phyloP scores from a whole-genome alignment of 2,888 invertebrate species.

The Entomobrya proxima region DNA sequence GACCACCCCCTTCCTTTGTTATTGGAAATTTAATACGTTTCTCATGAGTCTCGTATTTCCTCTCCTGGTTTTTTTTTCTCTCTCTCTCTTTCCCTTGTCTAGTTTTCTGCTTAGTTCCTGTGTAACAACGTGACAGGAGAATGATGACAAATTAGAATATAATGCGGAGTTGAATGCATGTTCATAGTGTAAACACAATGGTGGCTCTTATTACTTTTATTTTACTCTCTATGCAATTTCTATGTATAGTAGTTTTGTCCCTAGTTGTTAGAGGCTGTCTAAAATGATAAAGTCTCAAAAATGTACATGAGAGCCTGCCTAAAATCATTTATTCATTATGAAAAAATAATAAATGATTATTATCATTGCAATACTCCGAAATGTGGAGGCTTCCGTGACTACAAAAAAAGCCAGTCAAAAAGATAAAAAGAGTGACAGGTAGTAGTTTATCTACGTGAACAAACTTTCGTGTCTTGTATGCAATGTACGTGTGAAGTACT shows the following conservation, averaged over 20 bases:
- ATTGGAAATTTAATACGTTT: conserved; percentile 51
- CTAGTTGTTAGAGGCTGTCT: neutral
- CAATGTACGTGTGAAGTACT: no score
- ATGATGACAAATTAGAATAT: conserved; percentile 63
- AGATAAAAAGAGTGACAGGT: no score
- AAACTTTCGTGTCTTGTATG: no score
- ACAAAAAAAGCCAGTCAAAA: no score
- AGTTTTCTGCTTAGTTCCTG: conserved; percentile 32
- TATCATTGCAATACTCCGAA: conserved; percentile 3
- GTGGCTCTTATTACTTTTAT: neutral
- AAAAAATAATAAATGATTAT: conserved; percentile 21
- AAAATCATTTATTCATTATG: conserved; percentile 21
- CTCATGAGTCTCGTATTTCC: conserved; percentile 60
- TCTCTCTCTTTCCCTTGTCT: no score
- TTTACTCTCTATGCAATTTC: neutral
- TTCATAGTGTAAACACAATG: neutral
- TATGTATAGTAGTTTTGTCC: neutral
- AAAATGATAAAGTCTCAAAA: neutral
- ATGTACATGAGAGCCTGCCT: neutral
- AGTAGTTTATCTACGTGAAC: no score
- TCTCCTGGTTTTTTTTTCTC: neutral
- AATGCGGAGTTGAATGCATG: neutral
- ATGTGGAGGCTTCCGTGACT: neutral
- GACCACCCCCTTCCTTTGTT: conserved; percentile 53
- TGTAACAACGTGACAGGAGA: conserved; percentile 54